Percentiles rank a stretch among this genome's conserved stretches.
Evolutionary conservation across 2,888 invertebrate species (phyloP).

Genomic region (Dascillus cervinus): DNA sequence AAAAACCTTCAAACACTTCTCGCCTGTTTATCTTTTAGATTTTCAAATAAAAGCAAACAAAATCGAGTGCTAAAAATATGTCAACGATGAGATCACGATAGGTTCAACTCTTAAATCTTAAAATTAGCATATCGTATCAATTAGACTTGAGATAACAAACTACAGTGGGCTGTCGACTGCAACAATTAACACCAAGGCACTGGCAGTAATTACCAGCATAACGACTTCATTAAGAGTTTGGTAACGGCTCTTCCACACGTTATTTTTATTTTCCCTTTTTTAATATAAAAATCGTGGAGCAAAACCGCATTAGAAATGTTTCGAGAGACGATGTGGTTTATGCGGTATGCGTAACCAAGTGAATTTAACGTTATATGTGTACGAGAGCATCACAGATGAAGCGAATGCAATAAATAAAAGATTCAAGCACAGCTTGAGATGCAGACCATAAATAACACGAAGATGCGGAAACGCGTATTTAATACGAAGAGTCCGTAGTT

Average conservation of each 20-base stretch:
- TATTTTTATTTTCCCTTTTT: too few species aligned
- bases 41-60: slow-evolving; percentile 7
- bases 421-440: slow-evolving; percentile 5
- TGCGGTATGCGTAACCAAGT: slow-evolving; percentile 11
- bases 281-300: too few species aligned
- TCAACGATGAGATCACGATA: slow-evolving; percentile 12
- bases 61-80: slow-evolving; percentile 15
- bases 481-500: slow-evolving; percentile 7
- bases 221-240: slow-evolving; percentile 22
- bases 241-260: not conserved
- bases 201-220: slow-evolving; percentile 21
- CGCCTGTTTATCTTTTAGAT: too few species aligned
- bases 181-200: slow-evolving; percentile 23
- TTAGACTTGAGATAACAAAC: slow-evolving; percentile 21
- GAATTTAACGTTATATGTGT: slow-evolving; percentile 7
- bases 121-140: slow-evolving; percentile 24
- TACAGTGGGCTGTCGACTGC: slow-evolving; percentile 18
- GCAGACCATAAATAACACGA: slow-evolving; percentile 5
- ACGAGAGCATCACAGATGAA: slow-evolving; percentile 4
- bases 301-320: too few species aligned
- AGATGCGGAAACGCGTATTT: slow-evolving; percentile 12
- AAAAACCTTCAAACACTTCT: too few species aligned
- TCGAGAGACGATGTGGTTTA: slow-evolving; percentile 8
- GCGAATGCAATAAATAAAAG: slow-evolving; percentile 9
- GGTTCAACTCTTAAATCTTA: slow-evolving; percentile 18